Base-by-base conservation (phyloP, 92 coral and sea anemone genomes). In the Phymanthus crucifer region DNA sequence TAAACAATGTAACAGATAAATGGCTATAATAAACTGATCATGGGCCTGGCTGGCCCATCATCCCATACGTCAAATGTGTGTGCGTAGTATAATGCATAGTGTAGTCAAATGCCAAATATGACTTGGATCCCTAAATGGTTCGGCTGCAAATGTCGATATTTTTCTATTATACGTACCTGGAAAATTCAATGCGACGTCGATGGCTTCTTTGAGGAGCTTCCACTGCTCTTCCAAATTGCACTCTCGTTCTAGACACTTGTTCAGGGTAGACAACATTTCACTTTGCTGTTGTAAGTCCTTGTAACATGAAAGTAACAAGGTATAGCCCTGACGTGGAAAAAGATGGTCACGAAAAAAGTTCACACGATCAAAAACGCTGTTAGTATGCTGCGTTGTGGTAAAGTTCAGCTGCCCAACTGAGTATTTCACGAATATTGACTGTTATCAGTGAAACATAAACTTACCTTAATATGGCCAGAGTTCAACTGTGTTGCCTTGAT, bases 391-490 rank as follows among this genome's bases (percentile, higher is more conserved):
- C n/a, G n/a, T n/a, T n/a, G n/a, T n/a, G n/a, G n/a, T n/a, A n/a
- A n/a, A n/a, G n/a, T n/a, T n/a, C n/a, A n/a, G n/a, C n/a, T n/a
- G n/a, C n/a, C n/a, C n/a, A n/a, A 38, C 43, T 9, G 8, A 38
- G 43, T 9, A 38, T 9, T 38, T 38, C 4, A 38, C 3, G 17
- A 7, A 43, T 10, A 43, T 43, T 43, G 48, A 43, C 13, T 10
- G 2, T 43, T 43, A 43, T 43, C 48, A 43, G 14, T 14, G 48
- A 17, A 43, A 43, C 27, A 32, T 68, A 17, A 66, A 29, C 36
- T 18, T 72, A 88, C 92, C 92, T 76, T 64, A 3, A 67, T 24
- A 58, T 80, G 36, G 8, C 32, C 78, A 31, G 92, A 86, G 7
- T 56, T 32, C 36, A 76, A 69, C 47, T n/a, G 75, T 13, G 81